These are phyloP conservation scores for Buceros bicornis DNA, from an alignment of 2,797 vertebrate species.

Conservation along the genomic window DNA sequence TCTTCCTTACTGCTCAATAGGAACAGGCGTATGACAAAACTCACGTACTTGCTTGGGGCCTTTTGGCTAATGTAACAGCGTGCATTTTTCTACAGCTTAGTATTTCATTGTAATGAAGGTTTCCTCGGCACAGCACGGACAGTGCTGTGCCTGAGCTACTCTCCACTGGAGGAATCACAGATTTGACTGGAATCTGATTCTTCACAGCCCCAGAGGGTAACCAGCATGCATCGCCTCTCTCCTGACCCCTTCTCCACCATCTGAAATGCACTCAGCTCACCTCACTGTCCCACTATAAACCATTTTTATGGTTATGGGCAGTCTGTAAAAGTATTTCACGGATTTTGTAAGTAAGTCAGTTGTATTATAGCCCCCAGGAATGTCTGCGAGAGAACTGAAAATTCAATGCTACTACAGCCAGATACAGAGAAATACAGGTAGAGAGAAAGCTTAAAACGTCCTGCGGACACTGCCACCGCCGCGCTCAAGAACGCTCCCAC, in stretches of 20 bases:
- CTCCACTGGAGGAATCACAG: background rate
- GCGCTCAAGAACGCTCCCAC: background rate
- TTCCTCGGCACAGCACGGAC: accelerated
- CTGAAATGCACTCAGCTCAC: background rate
- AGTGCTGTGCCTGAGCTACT: background rate
- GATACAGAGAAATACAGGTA: background rate
- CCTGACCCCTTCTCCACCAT: background rate
- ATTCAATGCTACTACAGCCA: background rate
- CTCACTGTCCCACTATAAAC: background rate
- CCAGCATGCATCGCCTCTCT: background rate
- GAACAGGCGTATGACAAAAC: background rate
- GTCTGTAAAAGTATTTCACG: background rate
- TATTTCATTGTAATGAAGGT: background rate
- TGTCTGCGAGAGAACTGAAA: background rate
- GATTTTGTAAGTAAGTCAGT: background rate
- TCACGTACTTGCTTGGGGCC: background rate
- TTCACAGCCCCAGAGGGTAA: background rate
- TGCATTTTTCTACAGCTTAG: background rate
- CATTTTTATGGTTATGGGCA: background rate
- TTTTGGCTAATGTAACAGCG: background rate
- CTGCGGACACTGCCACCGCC: background rate
- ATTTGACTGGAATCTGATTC: background rate
- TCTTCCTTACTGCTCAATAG: background rate
- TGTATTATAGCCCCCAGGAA: background rate
- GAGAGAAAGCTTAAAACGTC: background rate